phyloP scores from a whole-genome alignment of 1,140 invertebrate species.

The Hypothenemus hampei region DNA sequence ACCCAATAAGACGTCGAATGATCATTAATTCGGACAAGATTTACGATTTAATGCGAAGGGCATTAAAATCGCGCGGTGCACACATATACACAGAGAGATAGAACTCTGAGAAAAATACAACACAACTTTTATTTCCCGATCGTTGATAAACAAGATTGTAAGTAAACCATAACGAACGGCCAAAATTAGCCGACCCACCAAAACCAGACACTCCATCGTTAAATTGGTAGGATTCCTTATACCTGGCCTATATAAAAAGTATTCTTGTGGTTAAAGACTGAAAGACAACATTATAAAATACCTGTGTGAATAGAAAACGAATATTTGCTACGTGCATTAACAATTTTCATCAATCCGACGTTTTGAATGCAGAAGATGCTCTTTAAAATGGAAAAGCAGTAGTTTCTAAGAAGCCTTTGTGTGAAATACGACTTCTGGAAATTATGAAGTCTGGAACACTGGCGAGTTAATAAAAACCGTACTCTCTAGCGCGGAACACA shows the following conservation, averaged over 20 bases:
- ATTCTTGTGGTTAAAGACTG: too few relatives aligned
- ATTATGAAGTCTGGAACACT: conserved; percentile 3
- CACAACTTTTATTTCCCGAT: conserved; percentile 25
- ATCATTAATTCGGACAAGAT: too few relatives aligned
- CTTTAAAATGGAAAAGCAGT: too few relatives aligned
- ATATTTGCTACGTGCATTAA: too few relatives aligned
- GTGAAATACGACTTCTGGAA: too few relatives aligned
- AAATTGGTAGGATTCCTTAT: conserved; percentile 9
- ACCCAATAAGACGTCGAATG: too few relatives aligned
- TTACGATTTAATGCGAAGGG: conserved; percentile 16
- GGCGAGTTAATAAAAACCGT: conserved; percentile 25
- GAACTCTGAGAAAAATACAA: conserved; percentile 13
- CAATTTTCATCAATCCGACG: too few relatives aligned
- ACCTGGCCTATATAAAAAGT: conserved; percentile 1
- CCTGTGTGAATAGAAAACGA: too few relatives aligned
- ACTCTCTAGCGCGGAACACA: conserved; percentile 24
- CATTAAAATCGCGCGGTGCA: conserved; percentile 11
- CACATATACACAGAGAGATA: too few relatives aligned
- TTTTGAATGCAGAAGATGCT: too few relatives aligned
- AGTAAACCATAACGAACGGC: conserved; percentile 25
- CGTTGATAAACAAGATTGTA: conserved; percentile 20
- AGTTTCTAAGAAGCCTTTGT: too few relatives aligned
- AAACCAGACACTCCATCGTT: conserved; percentile 20
- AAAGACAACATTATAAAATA: not conserved
- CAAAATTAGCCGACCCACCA: conserved; percentile 21